These are phyloP conservation scores for Moxostoma hubbsi DNA, from an alignment of 2,797 vertebrate species.

Conservation along the genomic window DNA sequence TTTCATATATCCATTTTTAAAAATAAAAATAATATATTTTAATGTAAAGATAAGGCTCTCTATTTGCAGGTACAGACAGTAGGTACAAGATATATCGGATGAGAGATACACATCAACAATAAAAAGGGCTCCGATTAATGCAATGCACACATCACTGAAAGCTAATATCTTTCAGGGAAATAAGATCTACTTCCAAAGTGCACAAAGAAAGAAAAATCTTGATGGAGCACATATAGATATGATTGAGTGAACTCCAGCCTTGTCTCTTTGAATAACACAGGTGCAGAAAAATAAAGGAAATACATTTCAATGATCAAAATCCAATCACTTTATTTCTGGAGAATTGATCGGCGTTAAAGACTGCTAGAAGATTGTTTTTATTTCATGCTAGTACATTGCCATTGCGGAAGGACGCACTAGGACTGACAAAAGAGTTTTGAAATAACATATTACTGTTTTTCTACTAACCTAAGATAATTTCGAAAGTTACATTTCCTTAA, in stretches of 20 bases:
- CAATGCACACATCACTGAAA: constrained; percentile 69
- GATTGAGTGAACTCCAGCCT: constrained; percentile 1
- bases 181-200: constrained; percentile 41
- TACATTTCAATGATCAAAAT: not conserved
- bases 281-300: constrained; percentile 9
- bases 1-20: no score
- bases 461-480: not conserved
- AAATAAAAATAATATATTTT: not conserved
- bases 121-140: constrained; percentile 79
- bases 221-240: constrained; percentile 20
- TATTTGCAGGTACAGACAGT: constrained; percentile 29
- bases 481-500: constrained; percentile 54
- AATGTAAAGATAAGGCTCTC: not conserved
- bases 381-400: not conserved
- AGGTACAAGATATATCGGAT: constrained; percentile 74
- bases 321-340: constrained; percentile 9
- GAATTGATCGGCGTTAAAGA: not conserved
- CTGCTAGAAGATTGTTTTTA: constrained; percentile 21
- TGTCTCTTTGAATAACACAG: constrained; percentile 28
- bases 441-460: not conserved
- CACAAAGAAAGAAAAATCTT: constrained; percentile 28
- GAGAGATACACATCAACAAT: constrained; percentile 78
- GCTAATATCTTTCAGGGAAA: constrained; percentile 35
- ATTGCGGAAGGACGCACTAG: constrained; percentile 49
- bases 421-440: constrained; percentile 47